phyloP scores from a whole-genome alignment of 35 echinoderm and acorn worm species.

The Lytechinus pictus region DNA sequence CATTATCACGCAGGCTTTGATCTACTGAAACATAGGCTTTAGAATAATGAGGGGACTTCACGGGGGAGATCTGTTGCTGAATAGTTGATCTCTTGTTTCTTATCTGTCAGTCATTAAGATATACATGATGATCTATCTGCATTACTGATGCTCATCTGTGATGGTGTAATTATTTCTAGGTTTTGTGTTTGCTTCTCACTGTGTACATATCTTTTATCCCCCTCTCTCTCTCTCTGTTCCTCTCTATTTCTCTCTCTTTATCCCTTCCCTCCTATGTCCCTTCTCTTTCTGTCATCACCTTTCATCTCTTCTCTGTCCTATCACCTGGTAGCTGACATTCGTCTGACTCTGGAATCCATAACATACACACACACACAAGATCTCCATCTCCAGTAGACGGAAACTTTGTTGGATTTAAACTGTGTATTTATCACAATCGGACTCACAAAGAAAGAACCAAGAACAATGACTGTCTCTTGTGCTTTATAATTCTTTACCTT shows the following conservation, averaged over 20 bases:
- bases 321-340: neutral
- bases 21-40: neutral
- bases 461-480: neutral
- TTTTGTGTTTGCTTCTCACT: neutral
- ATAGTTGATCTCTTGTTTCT: slow-evolving; percentile 3
- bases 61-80: neutral
- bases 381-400: neutral
- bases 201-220: neutral
- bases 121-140: neutral
- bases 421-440: neutral
- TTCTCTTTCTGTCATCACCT: neutral
- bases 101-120: slow-evolving; percentile 2
- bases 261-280: neutral
- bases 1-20: no score
- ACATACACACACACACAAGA: neutral
- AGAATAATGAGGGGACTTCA: neutral
- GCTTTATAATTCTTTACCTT: neutral
- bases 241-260: neutral
- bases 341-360: neutral
- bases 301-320: neutral
- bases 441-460: neutral
- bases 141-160: neutral
- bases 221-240: neutral
- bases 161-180: neutral
- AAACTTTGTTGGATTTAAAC: neutral